Evolutionary conservation across 1,140 invertebrate genomes (phyloP).

Genomic region (Phthorimaea operculella): DNA sequence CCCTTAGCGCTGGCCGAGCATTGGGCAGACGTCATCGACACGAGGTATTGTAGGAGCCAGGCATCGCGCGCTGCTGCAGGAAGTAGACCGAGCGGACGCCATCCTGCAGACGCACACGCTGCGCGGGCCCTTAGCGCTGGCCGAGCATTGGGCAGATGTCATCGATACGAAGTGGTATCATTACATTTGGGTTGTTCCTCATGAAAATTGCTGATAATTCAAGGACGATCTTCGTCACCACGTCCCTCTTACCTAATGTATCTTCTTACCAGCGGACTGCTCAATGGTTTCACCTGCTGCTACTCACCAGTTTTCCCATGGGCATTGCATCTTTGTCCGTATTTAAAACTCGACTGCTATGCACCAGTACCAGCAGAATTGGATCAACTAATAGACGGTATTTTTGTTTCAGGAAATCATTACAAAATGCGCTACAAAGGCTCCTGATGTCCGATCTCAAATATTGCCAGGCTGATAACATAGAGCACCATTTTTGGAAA

Average conservation of each 20-base stretch:
- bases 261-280: too few species aligned
- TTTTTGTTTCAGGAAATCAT: constrained; percentile 48
- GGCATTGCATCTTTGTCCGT: too few species aligned
- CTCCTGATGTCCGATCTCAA: constrained; percentile 85
- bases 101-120: constrained; percentile 48
- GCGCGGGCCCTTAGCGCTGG: constrained; percentile 36
- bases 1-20: constrained; percentile 38
- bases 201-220: too few species aligned
- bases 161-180: constrained; percentile 47
- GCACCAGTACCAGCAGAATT: too few species aligned
- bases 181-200: too few species aligned
- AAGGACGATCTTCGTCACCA: too few species aligned
- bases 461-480: constrained; percentile 88
- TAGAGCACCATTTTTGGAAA: constrained; percentile 94
- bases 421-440: constrained; percentile 80
- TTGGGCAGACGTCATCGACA: constrained; percentile 47
- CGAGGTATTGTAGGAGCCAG: too few species aligned
- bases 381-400: too few species aligned
- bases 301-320: too few species aligned
- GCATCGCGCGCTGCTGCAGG: constrained; percentile 43
- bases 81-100: constrained; percentile 54
- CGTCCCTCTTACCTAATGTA: too few species aligned
- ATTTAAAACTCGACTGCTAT: too few species aligned
- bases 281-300: too few species aligned
- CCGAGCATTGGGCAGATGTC: constrained; percentile 45